These are phyloP conservation scores for Carcharodon carcharias DNA, from an alignment of 2,797 vertebrate genomes.

Conservation along the genomic window DNA sequence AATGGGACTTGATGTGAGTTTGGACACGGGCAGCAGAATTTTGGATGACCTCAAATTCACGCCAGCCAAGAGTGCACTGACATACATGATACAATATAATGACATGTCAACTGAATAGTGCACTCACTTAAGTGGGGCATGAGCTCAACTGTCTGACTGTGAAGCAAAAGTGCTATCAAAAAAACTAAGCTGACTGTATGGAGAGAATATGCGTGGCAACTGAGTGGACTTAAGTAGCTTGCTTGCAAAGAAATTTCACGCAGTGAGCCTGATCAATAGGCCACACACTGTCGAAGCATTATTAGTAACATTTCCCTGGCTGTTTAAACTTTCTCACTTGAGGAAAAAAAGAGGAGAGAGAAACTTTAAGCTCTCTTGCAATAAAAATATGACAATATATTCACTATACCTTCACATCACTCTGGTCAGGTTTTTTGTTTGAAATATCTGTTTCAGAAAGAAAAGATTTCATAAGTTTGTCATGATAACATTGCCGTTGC, in stretches of 20 bases:
- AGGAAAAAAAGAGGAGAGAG: neutral
- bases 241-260: neutral
- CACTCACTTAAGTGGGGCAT: neutral
- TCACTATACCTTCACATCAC: constrained; percentile 9
- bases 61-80: neutral
- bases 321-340: neutral
- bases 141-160: neutral
- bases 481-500: neutral
- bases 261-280: neutral
- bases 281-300: neutral
- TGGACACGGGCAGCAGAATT: neutral
- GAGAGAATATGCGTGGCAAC: too few species aligned
- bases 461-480: neutral
- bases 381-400: neutral
- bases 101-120: neutral
- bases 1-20: neutral
- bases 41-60: neutral
- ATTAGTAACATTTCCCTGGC: neutral
- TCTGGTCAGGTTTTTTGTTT: constrained; percentile 1
- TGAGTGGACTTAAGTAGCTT: neutral
- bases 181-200: neutral
- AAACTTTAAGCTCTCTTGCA: neutral
- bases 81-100: neutral
- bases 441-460: neutral
- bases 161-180: neutral